phyloP scores from a whole-genome alignment of 2,113 vertebrate genomes.

The Thryonomys swinderianus region DNA sequence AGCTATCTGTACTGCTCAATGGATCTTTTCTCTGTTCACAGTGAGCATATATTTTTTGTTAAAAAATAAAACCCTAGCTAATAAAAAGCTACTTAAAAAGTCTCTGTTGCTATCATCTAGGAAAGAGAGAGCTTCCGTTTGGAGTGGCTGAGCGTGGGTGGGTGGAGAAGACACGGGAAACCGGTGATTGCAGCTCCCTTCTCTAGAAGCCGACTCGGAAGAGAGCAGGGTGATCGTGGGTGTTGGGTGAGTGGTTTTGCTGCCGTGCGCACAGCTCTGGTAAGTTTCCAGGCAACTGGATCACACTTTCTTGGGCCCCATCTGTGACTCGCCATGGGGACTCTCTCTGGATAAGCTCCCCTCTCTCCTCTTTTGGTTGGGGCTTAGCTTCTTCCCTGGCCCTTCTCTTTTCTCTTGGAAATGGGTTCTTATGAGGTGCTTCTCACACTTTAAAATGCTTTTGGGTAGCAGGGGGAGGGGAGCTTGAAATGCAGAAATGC shows the following conservation, averaged over 20 bases:
- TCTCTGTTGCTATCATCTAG: background rate
- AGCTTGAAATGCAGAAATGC: background rate
- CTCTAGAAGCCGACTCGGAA: background rate
- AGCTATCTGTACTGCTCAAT: background rate
- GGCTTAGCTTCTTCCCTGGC: background rate
- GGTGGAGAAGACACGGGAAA: background rate
- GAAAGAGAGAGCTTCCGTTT: background rate
- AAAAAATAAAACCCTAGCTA: background rate
- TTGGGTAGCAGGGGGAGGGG: background rate
- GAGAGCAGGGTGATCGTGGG: background rate
- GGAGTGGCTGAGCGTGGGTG: background rate
- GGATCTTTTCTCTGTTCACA: background rate
- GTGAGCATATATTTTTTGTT: background rate
- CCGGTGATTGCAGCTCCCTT: background rate
- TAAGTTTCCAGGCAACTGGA: slow-evolving; percentile 46
- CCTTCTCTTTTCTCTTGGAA: background rate
- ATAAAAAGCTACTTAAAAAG: slow-evolving; percentile 16
- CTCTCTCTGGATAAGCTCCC: background rate
- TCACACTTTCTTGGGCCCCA: background rate
- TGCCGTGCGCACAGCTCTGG: background rate
- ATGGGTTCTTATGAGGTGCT: too few species aligned
- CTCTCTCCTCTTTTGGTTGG: background rate
- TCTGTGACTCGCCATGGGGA: background rate
- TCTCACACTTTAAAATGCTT: background rate
- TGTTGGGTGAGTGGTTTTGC: background rate